phyloP scores from a whole-genome alignment of 2,113 vertebrate genomes.

The Lepus europaeus region DNA sequence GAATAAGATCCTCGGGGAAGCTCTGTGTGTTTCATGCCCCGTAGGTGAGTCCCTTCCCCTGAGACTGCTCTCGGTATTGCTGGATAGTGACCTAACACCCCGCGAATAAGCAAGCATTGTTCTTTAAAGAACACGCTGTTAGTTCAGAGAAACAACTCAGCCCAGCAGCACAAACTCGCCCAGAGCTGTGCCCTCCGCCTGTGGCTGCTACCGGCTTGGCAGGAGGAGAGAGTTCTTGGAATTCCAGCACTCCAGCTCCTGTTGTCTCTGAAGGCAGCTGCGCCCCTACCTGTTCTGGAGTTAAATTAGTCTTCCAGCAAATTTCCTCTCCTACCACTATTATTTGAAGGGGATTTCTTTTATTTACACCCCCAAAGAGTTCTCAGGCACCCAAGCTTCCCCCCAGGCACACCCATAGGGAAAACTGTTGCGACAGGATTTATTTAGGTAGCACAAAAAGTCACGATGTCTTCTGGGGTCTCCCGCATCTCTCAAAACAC shows the following conservation, averaged over 20 bases:
- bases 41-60: not conserved
- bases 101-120: too few relatives aligned
- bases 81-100: too few relatives aligned
- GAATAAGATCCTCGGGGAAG: accelerated
- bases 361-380: not conserved
- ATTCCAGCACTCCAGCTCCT: too few relatives aligned
- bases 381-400: not conserved
- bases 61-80: too few relatives aligned
- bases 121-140: too few relatives aligned
- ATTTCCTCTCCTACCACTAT: not conserved
- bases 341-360: not conserved
- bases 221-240: too few relatives aligned
- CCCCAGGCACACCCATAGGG: not conserved
- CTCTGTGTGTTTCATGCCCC: too few relatives aligned
- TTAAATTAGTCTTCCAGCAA: not conserved
- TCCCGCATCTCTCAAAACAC: not conserved
- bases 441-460: accelerated
- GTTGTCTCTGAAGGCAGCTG: too few relatives aligned
- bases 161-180: too few relatives aligned
- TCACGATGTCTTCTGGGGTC: not conserved
- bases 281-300: not conserved
- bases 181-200: not conserved
- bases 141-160: too few relatives aligned
- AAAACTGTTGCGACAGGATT: too few relatives aligned
- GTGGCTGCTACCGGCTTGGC: too few relatives aligned